phyloP scores from a whole-genome alignment of 2,888 invertebrate species.

The Ichneumoninae sp. region DNA sequence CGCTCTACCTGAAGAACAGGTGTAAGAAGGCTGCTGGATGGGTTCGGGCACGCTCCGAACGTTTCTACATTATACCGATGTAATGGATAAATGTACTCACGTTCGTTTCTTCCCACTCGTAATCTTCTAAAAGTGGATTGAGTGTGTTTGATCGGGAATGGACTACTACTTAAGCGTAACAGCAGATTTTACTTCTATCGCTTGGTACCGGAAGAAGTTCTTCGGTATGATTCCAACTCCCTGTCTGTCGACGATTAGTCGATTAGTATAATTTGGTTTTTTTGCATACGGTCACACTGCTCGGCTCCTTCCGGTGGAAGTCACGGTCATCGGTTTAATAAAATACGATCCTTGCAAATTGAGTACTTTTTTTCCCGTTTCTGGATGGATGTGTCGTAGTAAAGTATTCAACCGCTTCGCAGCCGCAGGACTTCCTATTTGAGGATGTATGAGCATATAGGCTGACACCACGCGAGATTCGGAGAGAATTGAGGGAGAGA shows the following conservation, averaged over 20 bases:
- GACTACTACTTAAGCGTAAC: conserved; percentile 34
- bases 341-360: neutral
- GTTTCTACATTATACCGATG: conserved; percentile 39
- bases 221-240: neutral
- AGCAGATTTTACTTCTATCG: neutral
- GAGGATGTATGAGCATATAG: neutral
- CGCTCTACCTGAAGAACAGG: conserved; percentile 28
- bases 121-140: conserved; percentile 6
- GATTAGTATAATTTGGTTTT: neutral
- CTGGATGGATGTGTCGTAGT: neutral
- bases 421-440: neutral
- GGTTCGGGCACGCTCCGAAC: conserved; percentile 44
- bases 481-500: no score
- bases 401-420: conserved; percentile 7
- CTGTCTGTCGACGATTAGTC: neutral
- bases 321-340: conserved; percentile 5
- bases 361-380: neutral
- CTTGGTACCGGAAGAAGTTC: conserved; percentile 7
- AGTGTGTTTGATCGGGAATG: conserved; percentile 17
- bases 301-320: neutral
- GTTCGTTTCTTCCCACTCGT: conserved; percentile 33
- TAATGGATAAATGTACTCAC: neutral
- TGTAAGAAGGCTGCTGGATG: conserved; percentile 5
- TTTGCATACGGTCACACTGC: neutral
- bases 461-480: neutral